Conservation (phyloP, 2,113 vertebrate genomes). For the Diadophis punctatus region DNA sequence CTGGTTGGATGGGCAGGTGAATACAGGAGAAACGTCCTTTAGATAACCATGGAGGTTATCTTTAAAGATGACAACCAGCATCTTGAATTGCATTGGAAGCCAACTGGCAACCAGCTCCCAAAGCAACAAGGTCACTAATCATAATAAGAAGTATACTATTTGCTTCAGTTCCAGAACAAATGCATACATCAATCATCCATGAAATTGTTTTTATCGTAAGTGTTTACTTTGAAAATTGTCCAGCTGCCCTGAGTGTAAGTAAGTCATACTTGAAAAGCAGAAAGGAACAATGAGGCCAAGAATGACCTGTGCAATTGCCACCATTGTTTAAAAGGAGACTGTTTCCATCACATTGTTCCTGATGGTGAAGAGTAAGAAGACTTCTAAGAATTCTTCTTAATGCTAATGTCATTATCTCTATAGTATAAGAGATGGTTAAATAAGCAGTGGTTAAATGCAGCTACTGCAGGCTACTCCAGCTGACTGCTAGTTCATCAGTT, state of each 20-base stretch:
- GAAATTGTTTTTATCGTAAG: conserved; percentile 8
- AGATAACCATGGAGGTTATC: background rate
- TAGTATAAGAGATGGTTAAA: no score
- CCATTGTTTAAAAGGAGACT: no score
- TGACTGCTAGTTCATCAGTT: no score
- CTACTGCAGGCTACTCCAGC: no score
- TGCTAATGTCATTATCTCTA: background rate
- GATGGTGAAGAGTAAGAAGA: background rate
- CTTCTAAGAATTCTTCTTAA: background rate
- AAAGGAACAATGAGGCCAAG: background rate
- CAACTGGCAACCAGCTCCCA: background rate
- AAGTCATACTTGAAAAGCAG: background rate
- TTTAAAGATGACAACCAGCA: background rate
- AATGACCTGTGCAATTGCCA: background rate
- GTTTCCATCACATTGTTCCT: background rate
- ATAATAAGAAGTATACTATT: background rate
- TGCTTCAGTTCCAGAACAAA: conserved; percentile 6
- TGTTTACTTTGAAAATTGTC: conserved; percentile 13
- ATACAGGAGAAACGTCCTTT: background rate
- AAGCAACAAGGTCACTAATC: background rate
- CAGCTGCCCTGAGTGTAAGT: background rate
- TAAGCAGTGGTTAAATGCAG: no score
- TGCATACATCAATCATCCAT: background rate
- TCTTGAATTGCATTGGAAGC: background rate
- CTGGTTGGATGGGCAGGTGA: background rate